Base-by-base conservation (phyloP, 30 jellyfish, hydroid and myxozoan genomes). In the Sanderia malayensis region DNA sequence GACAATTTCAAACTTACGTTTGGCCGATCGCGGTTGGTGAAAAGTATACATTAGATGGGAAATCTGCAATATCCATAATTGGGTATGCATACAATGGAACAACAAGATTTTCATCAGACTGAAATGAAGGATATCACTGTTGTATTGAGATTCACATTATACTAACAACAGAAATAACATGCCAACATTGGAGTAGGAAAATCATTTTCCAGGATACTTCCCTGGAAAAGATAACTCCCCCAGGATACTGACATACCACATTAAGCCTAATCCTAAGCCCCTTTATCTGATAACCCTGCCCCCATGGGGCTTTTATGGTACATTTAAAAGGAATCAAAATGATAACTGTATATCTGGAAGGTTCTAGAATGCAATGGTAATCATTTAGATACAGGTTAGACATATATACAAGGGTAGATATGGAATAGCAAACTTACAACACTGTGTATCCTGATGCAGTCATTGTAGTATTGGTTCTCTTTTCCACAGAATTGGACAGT, bases 71-170 rank as follows among this genome's bases (percentile, higher is more conserved):
- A 59, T 92, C 75, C 72, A 79, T 22, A n/a, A 67, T 69, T 19
- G 94, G 94, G 68, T 92, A 92, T 2, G 98, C 98, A 79, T 92
- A 75, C n/a, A 92, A 67, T 7, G 98, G 98, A 47, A 92, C 95
- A 45, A 79, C 76, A n/a, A 92, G 82, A 64, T 92, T 79, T 7
- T 65, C 95, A 17, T 34, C 59, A 6, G 73, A 95, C 97, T 90
- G 44, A 1, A 65, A 57, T 32, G 20, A 31, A 41, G 41, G 26
- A 15, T 2, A 49, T 4, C 8, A 49, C 27, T 2, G 27, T 15
- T 9, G 64, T 49, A 49, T 41, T 41, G 11, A 41, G 55, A 6
- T 41, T 15, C 55, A 6, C 15, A 41, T 6, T 8, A 41, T 41
- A 41, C 55, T 8, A 41, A 6, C 55, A n/a, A n/a, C n/a, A n/a